These are phyloP conservation scores for Chrysolina americana DNA, from an alignment of 2,888 invertebrate genomes.

Conservation along the genomic window DNA sequence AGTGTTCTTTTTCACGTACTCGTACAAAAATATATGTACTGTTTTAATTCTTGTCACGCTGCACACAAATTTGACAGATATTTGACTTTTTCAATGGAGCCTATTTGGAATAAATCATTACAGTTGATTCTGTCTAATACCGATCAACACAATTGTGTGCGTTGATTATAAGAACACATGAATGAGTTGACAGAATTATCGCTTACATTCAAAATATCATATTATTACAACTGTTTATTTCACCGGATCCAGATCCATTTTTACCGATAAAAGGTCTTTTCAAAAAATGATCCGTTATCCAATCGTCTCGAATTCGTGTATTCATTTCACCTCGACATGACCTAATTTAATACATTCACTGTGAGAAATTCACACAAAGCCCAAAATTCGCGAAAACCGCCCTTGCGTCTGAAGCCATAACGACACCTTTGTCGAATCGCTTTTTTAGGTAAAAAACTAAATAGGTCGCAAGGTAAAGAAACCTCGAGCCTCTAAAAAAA, in stretches of 20 bases:
- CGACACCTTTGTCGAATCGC: slow-evolving; percentile 51
- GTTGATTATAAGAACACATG: too few relatives aligned
- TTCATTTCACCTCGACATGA: slow-evolving; percentile 34
- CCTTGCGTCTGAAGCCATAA: slow-evolving; percentile 29
- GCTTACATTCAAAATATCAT: too few relatives aligned
- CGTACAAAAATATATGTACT: too few relatives aligned
- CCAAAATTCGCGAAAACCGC: slow-evolving; percentile 33
- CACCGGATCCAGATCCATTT: background rate
- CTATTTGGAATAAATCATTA: too few relatives aligned
- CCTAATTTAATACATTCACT: slow-evolving; percentile 42
- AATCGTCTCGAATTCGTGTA: slow-evolving; percentile 31
- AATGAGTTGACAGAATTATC: too few relatives aligned
- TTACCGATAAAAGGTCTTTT: background rate
- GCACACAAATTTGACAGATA: too few relatives aligned
- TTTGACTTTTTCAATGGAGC: too few relatives aligned
- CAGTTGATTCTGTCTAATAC: too few relatives aligned
- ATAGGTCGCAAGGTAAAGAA: slow-evolving; percentile 60
- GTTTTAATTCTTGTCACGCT: too few relatives aligned
- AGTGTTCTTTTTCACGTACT: too few relatives aligned
- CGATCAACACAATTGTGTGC: too few relatives aligned
- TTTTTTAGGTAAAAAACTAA: slow-evolving; percentile 59
- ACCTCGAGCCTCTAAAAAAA: slow-evolving; percentile 53
- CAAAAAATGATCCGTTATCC: slow-evolving; percentile 35
- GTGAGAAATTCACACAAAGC: slow-evolving; percentile 42
- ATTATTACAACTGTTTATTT: too few relatives aligned